Conservation (phyloP, 2,797 vertebrate genomes). For the Gymnodraco acuticeps region DNA sequence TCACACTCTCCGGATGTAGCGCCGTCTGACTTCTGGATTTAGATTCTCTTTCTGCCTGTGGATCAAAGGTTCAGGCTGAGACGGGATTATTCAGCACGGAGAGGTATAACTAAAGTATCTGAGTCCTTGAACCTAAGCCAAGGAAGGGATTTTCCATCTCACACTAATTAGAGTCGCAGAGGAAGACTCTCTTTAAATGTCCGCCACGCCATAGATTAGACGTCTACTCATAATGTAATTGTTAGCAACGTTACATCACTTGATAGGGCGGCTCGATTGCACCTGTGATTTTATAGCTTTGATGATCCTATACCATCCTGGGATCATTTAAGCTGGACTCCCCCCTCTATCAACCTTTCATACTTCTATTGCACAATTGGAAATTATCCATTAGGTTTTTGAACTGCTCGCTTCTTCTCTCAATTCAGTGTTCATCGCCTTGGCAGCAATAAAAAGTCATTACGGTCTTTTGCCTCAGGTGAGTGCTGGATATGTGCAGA, state of each 20-base stretch:
- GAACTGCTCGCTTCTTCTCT: slow-evolving; percentile 61
- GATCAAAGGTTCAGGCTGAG: slow-evolving; percentile 70
- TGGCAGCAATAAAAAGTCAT: slow-evolving; percentile 72
- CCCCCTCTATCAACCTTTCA: slow-evolving; percentile 33
- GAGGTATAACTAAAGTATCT: slow-evolving; percentile 52
- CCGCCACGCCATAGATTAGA: neutral
- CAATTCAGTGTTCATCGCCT: slow-evolving; percentile 60
- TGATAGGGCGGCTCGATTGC: slow-evolving; percentile 4
- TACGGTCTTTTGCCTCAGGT: slow-evolving; percentile 59
- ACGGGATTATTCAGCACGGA: slow-evolving; percentile 48
- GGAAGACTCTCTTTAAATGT: slow-evolving; percentile 13
- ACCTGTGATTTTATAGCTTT: slow-evolving; percentile 13
- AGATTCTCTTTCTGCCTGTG: slow-evolving; percentile 52
- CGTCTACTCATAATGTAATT: slow-evolving; percentile 9
- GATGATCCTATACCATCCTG: slow-evolving; percentile 15
- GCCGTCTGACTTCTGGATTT: slow-evolving; percentile 55
- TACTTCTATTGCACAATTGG: slow-evolving; percentile 50
- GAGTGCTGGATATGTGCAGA: slow-evolving; percentile 58
- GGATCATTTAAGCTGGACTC: slow-evolving; percentile 37
- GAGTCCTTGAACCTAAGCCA: slow-evolving; percentile 51
- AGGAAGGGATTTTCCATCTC: slow-evolving; percentile 50
- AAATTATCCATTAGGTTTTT: slow-evolving; percentile 70
- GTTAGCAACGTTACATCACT: slow-evolving; percentile 35
- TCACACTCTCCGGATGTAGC: slow-evolving; percentile 60
- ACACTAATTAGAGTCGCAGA: slow-evolving; percentile 47